A percentile compares a stretch with the other conserved stretches of the same genome.
Evolutionary conservation across 2,888 invertebrate species (phyloP).

Genomic region (Drosophila flavopinicola): DNA sequence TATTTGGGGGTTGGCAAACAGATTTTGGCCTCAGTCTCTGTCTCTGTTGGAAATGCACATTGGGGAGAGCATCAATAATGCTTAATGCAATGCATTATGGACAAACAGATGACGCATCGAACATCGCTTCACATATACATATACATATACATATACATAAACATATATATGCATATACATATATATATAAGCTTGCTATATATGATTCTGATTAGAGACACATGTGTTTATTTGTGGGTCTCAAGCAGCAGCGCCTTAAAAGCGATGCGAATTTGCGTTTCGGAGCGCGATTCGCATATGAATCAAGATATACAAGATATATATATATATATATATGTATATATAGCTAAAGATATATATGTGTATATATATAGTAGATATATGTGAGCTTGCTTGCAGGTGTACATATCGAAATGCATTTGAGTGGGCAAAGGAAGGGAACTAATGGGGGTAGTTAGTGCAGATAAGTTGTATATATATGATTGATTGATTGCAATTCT

Average conservation of each 20-base stretch:
- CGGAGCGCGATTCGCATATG: constrained; percentile 17
- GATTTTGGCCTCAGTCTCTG: no score
- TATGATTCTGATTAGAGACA: neutral
- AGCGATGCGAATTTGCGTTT: constrained; percentile 1
- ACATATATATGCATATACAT: neutral
- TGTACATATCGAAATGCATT: constrained; percentile 5
- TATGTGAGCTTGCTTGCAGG: no score
- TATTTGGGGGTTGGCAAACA: neutral
- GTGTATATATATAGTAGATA: neutral
- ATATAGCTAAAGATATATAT: neutral
- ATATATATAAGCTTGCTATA: neutral
- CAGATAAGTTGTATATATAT: neutral
- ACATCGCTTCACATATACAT: neutral
- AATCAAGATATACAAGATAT: neutral
- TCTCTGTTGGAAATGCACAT: neutral
- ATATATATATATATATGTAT: neutral
- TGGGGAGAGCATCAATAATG: constrained; percentile 11
- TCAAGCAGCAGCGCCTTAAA: neutral
- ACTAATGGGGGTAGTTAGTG: neutral
- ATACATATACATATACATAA: neutral
- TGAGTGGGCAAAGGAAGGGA: no score
- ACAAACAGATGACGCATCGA: constrained; percentile 38
- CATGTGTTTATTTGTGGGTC: neutral
- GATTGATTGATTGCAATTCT: neutral
- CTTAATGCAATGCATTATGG: constrained; percentile 23